Evolutionary conservation across 2,797 vertebrate genomes (phyloP), one percentile per base, ranked within the genome.

Genomic region (Alosa sapidissima): DNA sequence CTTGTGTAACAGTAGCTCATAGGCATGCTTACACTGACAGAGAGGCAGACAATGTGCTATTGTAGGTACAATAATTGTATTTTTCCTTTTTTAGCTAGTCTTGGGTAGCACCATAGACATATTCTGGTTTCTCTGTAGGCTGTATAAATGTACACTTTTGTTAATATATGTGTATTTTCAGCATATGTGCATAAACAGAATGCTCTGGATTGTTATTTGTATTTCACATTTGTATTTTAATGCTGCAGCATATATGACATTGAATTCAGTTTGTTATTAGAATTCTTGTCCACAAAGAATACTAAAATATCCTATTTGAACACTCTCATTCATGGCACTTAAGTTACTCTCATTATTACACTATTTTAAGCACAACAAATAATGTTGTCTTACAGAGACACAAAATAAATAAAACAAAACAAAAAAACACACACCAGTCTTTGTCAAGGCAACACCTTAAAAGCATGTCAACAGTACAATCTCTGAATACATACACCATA

Each of bases 401-500:
- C 41, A 41, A 41, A 41, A 41, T 28, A 41, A 41, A 41, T 4
- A 41, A 41, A 41, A 41, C 41, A 19, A 21, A 13, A 3, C 41
- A 47, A 4, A 45, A 41, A 78, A 78, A 78, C 36, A 47, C 72
- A 78, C 19, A 47, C 68, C 14, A 72, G 68, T 36, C 2, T 72
- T 14, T 72, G 68, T 41, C 14, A 41, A 72, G 68, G 68, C 68
- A 72, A 72, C 68, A 72, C 68, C 68, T 68, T 36, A 72, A 41
- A 72, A 90, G 92, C 93, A 94, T 95, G 94, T 94, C 93, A 94
- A 93, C 91, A 91, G 93, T 92, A 90, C 93, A 94, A 93, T 92
- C 93, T 93, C 92, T 94, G 89, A 91, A 92, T 95, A 94, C 95
- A 94, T 94, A 93, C 91, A 91, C 92, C 92, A 93, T 94, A 94